A percentile compares a stretch with the other conserved stretches of the same genome.
phyloP scores from a whole-genome alignment of 2,113 vertebrate species.

The Triplophysa dalaica region DNA sequence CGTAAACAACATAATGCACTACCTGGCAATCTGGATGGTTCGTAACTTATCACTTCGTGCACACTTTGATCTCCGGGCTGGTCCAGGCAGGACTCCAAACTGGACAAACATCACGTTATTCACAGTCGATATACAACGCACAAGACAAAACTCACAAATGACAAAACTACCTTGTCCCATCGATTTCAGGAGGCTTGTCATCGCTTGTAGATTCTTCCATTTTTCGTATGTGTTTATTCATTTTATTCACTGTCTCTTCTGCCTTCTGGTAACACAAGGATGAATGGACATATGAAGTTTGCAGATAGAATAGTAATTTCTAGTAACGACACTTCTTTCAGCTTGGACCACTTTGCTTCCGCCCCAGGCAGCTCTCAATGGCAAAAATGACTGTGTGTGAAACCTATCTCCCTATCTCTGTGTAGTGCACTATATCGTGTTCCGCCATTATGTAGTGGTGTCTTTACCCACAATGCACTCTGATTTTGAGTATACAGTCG shows the following conservation, averaged over 20 bases:
- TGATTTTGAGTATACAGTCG: no score
- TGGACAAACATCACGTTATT: conserved; percentile 42
- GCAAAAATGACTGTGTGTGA: neutral
- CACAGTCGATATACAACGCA: neutral
- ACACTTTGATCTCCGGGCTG: conserved; percentile 57
- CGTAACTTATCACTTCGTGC: conserved; percentile 64
- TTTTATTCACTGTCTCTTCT: neutral
- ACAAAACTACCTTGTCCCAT: neutral
- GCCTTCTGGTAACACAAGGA: neutral
- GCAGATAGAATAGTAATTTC: neutral
- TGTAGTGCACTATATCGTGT: no score
- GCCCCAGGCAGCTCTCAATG: conserved; percentile 33
- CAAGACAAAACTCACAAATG: neutral
- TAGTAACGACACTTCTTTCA: no score
- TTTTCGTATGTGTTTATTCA: neutral
- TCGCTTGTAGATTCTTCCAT: neutral
- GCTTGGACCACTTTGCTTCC: conserved; percentile 27
- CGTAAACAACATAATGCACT: neutral
- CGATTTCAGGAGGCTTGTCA: neutral
- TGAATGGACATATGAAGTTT: neutral
- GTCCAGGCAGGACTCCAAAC: conserved; percentile 68
- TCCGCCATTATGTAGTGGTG: no score
- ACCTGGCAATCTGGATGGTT: conserved; percentile 65
- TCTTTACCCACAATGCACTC: no score
- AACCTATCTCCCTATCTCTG: no score